Percentiles rank a stretch among this genome's conserved stretches.
These are phyloP conservation scores for Pseudoips prasinana DNA, from an alignment of 2,888 invertebrate genomes.

Conservation along the genomic window DNA sequence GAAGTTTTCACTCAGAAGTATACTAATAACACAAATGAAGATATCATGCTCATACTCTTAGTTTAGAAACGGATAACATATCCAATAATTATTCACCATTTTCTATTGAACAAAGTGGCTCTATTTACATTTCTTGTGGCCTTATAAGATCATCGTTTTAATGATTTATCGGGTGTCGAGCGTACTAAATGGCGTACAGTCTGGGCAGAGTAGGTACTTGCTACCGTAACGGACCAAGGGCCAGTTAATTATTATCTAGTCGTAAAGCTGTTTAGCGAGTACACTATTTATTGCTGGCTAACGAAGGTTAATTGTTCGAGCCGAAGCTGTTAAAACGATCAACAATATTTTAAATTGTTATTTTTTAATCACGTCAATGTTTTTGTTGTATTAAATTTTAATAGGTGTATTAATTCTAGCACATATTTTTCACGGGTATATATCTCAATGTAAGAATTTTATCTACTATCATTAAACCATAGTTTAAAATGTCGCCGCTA, in stretches of 20 bases:
- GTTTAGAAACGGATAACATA: no score
- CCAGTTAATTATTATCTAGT: slow-evolving; percentile 65
- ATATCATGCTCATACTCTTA: no score
- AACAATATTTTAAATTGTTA: slow-evolving; percentile 26
- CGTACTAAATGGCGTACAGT: slow-evolving; percentile 41
- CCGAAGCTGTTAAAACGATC: slow-evolving; percentile 43
- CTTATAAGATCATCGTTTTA: slow-evolving; percentile 29
- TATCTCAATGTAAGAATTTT: no score
- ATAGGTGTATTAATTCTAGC: no score
- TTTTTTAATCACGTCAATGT: slow-evolving; percentile 32
- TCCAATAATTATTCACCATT: slow-evolving; percentile 3
- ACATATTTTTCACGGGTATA: no score
- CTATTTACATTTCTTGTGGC: slow-evolving; percentile 24
- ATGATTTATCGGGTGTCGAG: slow-evolving; percentile 49
- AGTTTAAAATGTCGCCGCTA: no score
- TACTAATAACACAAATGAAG: no score
- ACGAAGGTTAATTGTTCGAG: slow-evolving; percentile 64
- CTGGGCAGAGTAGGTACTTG: slow-evolving; percentile 37
- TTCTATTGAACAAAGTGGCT: slow-evolving; percentile 20
- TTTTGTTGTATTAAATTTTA: slow-evolving; percentile 12
- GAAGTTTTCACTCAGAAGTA: no score
- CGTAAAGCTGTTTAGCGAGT: slow-evolving; percentile 59
- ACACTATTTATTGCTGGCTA: slow-evolving; percentile 66
- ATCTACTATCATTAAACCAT: no score
- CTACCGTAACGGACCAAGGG: slow-evolving; percentile 57